Conservation (phyloP, 1,140 invertebrate genomes). For the Cydia pomonella region DNA sequence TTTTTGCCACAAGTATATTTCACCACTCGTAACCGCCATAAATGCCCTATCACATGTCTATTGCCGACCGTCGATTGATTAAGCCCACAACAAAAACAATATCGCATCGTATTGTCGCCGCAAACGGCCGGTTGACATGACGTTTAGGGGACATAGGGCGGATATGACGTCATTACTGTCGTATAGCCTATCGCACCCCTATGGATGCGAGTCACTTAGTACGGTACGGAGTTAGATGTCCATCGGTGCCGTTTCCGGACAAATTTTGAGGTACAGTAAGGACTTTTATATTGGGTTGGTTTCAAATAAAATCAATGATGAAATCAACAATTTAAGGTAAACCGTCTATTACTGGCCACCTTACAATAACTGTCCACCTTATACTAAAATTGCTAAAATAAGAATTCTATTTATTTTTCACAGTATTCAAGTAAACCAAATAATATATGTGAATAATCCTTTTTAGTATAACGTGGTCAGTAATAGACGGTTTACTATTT, state of each 20-base stretch:
- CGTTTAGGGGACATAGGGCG: slow-evolving; percentile 26
- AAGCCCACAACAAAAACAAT: slow-evolving; percentile 33
- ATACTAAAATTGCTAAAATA: too few relatives aligned
- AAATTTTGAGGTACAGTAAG: neutral
- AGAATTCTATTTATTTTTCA: too few relatives aligned
- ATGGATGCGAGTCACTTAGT: slow-evolving; percentile 22
- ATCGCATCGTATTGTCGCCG: slow-evolving; percentile 24
- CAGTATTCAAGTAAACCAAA: too few relatives aligned
- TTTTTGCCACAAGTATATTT: neutral
- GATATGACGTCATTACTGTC: slow-evolving; percentile 41
- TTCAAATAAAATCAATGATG: neutral
- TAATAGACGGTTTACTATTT: too few relatives aligned
- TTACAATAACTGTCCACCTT: too few relatives aligned
- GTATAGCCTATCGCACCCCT: slow-evolving; percentile 24
- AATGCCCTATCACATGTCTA: slow-evolving; percentile 13
- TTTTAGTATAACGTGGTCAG: too few relatives aligned
- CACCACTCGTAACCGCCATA: neutral
- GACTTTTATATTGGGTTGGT: neutral
- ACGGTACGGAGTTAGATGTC: neutral
- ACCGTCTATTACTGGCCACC: too few relatives aligned
- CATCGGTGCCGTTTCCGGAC: neutral
- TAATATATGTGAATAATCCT: too few relatives aligned
- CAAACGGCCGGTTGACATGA: slow-evolving; percentile 24
- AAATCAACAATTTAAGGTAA: too few relatives aligned
- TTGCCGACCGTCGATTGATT: slow-evolving; percentile 15